These are phyloP conservation scores for Siphlonurus alternatus DNA, from an alignment of 2,888 invertebrate genomes.

Conservation along the genomic window DNA sequence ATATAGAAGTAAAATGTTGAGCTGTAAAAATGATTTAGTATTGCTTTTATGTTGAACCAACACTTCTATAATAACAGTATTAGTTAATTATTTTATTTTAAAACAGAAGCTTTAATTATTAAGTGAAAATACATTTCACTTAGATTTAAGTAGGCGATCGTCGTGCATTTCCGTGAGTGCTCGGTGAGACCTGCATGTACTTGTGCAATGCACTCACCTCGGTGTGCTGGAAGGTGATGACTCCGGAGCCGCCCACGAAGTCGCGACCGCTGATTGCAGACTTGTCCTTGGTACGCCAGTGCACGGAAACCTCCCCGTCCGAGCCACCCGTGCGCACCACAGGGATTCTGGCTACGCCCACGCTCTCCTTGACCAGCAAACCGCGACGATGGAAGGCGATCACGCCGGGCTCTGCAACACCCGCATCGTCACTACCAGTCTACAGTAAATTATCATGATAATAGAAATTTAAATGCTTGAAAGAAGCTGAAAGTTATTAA, in stretches of 20 bases:
- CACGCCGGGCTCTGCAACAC: slow-evolving; percentile 32
- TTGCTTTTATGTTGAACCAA: too few relatives aligned
- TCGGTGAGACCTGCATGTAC: too few relatives aligned
- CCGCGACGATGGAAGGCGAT: slow-evolving; percentile 36
- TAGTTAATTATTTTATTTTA: too few relatives aligned
- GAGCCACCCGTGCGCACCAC: slow-evolving; percentile 33
- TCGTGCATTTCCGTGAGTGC: too few relatives aligned
- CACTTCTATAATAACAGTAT: too few relatives aligned
- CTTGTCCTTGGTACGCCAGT: slow-evolving; percentile 36
- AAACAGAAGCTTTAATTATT: too few relatives aligned
- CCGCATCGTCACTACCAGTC: neutral
- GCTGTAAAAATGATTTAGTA: too few relatives aligned
- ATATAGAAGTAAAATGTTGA: too few relatives aligned
- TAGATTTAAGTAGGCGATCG: too few relatives aligned
- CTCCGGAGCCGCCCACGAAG: slow-evolving; percentile 33
- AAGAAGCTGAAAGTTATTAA: neutral
- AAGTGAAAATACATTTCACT: too few relatives aligned
- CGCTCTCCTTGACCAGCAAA: slow-evolving; percentile 35
- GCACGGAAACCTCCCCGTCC: slow-evolving; percentile 32
- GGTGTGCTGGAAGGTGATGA: slow-evolving; percentile 27
- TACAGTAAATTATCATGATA: neutral
- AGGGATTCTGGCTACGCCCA: slow-evolving; percentile 29
- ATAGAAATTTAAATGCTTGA: neutral
- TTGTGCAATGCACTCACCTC: too few relatives aligned
- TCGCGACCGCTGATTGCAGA: slow-evolving; percentile 35